Evolutionary conservation across 2,888 invertebrate species (phyloP), one percentile per base, ranked within the genome.

Genomic region (Lordiphosa andalusiaca): DNA sequence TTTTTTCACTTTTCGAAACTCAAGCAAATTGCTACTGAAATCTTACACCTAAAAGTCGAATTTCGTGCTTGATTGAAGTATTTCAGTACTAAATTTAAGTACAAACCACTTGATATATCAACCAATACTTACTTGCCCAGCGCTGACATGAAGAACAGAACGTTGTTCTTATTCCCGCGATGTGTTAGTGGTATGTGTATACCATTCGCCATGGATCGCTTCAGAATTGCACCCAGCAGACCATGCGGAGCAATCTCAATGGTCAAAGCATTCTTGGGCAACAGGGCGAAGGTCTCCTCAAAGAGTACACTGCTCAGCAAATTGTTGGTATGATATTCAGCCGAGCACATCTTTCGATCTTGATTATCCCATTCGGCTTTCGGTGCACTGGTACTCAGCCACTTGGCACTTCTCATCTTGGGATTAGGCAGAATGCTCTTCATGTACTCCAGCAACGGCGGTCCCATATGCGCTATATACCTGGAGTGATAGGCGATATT

Each of bases 401-500:
- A 98, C 61, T 93, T 93, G 0, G 91, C 85, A 0, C 94, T 93
- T 16, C 97, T 91, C 1, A 90, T 88, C 75, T 93, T 94, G 0
- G 95, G 93, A 0, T 91, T 78, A 0, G 92, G 92, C 42, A 95
- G 94, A 0, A 93, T 92, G 82, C 93, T 88, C 19, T 90, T 91
- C 53, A 95, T 84, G 69, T 93, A 92, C 50, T 92, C 91, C 2
- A 93, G 87, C 38, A 96, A 91, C 38, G 90, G 92, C 0, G 94
- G 93, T 16, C 94, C 95, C 86, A 90, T 88, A 13, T 92, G 91
- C 3, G 92, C 91, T 77, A 98, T 95, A 75, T 96, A 96, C 53
- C 93, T 92, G 58, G 96, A 96, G 86, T 98, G 97, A 84, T 97
- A 98, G 0, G 98, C 96, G 71, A 96, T 95, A 82, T 96, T 95